Conservation (phyloP, 2,797 vertebrate genomes). For the Lycodopsis pacificus region DNA sequence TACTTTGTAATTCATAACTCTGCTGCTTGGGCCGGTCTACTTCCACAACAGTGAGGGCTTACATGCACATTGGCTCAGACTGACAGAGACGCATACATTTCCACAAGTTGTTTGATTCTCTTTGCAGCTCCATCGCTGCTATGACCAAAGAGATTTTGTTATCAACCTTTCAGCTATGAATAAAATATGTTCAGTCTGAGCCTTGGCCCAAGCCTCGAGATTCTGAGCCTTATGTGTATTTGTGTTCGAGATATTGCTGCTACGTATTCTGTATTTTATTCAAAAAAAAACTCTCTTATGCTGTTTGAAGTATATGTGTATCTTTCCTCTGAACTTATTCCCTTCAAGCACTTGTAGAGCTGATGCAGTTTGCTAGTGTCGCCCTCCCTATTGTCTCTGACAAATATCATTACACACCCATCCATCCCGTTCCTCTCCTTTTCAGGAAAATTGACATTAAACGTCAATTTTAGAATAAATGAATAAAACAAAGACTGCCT, state of each 20-base stretch:
- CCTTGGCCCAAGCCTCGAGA: slow-evolving; percentile 20
- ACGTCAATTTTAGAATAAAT: slow-evolving; percentile 45
- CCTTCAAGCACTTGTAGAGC: slow-evolving; percentile 18
- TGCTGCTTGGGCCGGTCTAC: slow-evolving; percentile 15
- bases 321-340: slow-evolving; percentile 3
- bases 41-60: slow-evolving; percentile 6
- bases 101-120: slow-evolving; percentile 46
- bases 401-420: slow-evolving; percentile 30
- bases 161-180: slow-evolving; percentile 68
- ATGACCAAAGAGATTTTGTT: slow-evolving; percentile 76
- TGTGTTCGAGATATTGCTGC: slow-evolving; percentile 22
- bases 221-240: slow-evolving; percentile 37
- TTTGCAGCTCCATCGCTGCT: slow-evolving; percentile 42
- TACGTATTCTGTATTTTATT: slow-evolving; percentile 15
- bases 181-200: slow-evolving; percentile 61
- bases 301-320: neutral
- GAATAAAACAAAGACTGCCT: slow-evolving; percentile 62
- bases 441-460: slow-evolving; percentile 44
- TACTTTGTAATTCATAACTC: slow-evolving; percentile 61
- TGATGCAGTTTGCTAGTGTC: slow-evolving; percentile 12
- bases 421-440: slow-evolving; percentile 42
- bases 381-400: slow-evolving; percentile 22
- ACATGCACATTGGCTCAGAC: neutral
- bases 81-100: slow-evolving; percentile 8
- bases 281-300: slow-evolving; percentile 25